These are phyloP conservation scores for Mustelus asterias DNA, from an alignment of 2,113 vertebrate genomes.

Conservation along the genomic window DNA sequence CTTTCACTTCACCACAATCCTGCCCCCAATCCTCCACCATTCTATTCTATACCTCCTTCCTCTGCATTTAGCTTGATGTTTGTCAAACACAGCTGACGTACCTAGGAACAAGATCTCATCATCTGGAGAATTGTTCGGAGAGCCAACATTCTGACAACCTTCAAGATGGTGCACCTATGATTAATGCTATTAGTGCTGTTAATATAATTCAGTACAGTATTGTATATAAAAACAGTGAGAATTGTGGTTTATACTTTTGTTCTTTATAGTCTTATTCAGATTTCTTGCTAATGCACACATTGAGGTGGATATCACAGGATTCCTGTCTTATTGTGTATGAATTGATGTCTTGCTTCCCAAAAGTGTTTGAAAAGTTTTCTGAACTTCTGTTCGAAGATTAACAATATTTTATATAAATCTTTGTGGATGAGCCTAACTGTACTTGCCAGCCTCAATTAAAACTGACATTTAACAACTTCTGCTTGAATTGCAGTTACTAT, in stretches of 20 bases:
- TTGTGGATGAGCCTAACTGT: neutral
- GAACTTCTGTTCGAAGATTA: neutral
- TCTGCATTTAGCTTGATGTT: neutral
- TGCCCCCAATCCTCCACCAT: no score
- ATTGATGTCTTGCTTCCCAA: neutral
- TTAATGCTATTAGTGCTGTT: neutral
- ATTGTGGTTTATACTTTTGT: neutral
- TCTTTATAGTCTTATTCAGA: neutral
- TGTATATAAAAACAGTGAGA: neutral
- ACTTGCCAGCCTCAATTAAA: slow-evolving; percentile 26
- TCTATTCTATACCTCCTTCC: neutral
- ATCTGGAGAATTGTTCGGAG: neutral
- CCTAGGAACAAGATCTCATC: neutral
- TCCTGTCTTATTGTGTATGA: neutral
- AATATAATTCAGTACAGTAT: neutral
- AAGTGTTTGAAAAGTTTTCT: neutral
- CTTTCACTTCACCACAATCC: no score
- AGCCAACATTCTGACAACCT: neutral
- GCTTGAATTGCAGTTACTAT: neutral
- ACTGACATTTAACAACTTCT: slow-evolving; percentile 21
- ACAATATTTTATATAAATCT: neutral
- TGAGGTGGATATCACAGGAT: neutral
- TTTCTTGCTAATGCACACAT: neutral
- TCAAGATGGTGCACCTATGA: neutral
- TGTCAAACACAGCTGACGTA: neutral